Percentiles rank a stretch among this genome's conserved stretches.
Evolutionary conservation across 2,888 invertebrate genomes (phyloP).

Genomic region (Caenorhabditis becei): DNA sequence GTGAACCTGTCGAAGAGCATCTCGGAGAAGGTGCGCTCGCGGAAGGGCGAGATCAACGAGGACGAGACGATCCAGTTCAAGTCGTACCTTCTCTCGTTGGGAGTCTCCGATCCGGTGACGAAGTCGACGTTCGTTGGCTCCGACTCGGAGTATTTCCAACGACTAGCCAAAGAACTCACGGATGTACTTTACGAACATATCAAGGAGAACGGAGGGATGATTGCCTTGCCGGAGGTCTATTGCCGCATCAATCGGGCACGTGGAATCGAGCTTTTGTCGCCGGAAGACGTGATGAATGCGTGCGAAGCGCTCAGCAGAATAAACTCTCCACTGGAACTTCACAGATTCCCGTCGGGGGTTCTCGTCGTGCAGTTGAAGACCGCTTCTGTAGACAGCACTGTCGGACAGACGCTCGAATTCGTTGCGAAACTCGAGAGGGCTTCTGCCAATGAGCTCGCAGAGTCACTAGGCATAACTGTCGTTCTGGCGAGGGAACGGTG

Average conservation of each 20-base stretch:
- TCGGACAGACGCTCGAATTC: conserved; percentile 82
- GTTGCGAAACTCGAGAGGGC: conserved; percentile 86
- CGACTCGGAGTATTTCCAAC: conserved; percentile 89
- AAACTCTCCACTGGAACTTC: conserved; percentile 84
- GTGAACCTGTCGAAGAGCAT: conserved; percentile 93
- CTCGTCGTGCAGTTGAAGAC: conserved; percentile 91
- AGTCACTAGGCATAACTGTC: conserved; percentile 89
- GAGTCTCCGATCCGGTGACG: conserved; percentile 98
- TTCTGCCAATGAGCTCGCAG: conserved; percentile 90
- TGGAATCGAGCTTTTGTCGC: conserved; percentile 95
- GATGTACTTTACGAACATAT: conserved; percentile 90
- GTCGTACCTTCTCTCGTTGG: conserved; percentile 94
- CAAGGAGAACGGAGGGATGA: conserved; percentile 94
- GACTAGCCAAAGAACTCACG: conserved; percentile 91
- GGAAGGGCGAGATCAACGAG: conserved; percentile 95
- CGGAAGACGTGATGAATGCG: conserved; percentile 95
- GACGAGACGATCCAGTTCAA: conserved; percentile 97
- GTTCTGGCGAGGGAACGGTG: conserved; percentile 90
- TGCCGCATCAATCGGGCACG: conserved; percentile 97
- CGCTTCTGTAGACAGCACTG: conserved; percentile 83
- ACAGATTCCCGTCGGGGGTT: conserved; percentile 94
- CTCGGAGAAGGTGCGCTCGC: conserved; percentile 93
- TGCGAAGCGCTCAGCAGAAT: conserved; percentile 85
- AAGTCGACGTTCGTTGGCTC: conserved; percentile 90
- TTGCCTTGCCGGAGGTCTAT: conserved; percentile 96